A percentile compares a stretch with the other conserved stretches of the same genome.
These are phyloP conservation scores for Carassius auratus DNA, from an alignment of 2,113 vertebrate species.

Conservation along the genomic window DNA sequence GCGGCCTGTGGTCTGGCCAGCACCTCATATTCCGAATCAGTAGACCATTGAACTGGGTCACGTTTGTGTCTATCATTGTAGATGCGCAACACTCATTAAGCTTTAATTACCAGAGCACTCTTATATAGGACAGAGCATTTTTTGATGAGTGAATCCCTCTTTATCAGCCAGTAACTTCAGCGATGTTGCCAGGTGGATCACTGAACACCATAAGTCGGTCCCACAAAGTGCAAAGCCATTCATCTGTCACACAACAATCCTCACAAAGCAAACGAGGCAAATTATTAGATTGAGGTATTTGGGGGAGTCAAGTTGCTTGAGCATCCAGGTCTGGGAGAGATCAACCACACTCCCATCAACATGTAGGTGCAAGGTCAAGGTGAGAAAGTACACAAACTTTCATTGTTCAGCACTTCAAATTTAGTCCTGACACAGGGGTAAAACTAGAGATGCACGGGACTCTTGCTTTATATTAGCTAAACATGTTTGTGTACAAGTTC, in stretches of 20 bases:
- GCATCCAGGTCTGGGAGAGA: constrained; percentile 58
- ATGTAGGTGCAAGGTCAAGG: constrained; percentile 68
- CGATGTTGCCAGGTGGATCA: constrained; percentile 44
- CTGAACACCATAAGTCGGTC: constrained; percentile 35
- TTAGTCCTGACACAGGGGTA: constrained; percentile 46
- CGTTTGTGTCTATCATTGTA: constrained; percentile 34
- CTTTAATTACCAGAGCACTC: constrained; percentile 52
- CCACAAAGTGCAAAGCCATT: constrained; percentile 38
- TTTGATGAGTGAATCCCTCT: constrained; percentile 40
- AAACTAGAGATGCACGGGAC: constrained; percentile 27
- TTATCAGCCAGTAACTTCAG: constrained; percentile 30
- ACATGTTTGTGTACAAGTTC: not conserved
- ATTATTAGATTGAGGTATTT: constrained; percentile 36
- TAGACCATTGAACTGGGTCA: constrained; percentile 49
- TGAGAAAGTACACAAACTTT: constrained; percentile 52
- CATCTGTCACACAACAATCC: constrained; percentile 35
- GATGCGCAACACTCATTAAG: constrained; percentile 49
- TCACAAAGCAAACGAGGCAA: constrained; percentile 38
- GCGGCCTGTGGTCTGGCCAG: constrained; percentile 55
- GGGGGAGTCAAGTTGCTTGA: constrained; percentile 44
- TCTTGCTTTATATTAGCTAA: constrained; percentile 17
- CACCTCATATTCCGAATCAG: constrained; percentile 49
- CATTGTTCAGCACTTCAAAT: constrained; percentile 56
- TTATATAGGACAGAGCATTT: constrained; percentile 20
- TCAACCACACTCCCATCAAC: constrained; percentile 48